These are phyloP conservation scores for Antigone vipio DNA, from an alignment of 2,113 vertebrate species.

Conservation along the genomic window DNA sequence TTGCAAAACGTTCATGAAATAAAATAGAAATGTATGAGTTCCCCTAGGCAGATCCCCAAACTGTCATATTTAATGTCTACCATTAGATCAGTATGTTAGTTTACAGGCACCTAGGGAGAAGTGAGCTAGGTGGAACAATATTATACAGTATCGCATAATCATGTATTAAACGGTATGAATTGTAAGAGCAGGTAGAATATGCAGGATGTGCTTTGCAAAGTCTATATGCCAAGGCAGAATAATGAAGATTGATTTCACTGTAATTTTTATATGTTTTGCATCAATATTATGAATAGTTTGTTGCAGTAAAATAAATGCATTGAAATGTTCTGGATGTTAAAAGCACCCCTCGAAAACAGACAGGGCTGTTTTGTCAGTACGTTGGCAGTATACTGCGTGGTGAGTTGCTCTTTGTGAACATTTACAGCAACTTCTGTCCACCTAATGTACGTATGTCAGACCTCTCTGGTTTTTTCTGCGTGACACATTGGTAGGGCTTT, in stretches of 20 bases:
- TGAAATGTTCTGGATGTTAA: background rate
- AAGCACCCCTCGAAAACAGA: background rate
- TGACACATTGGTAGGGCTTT: background rate
- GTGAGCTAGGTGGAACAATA: background rate
- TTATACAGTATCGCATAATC: background rate
- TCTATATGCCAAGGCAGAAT: background rate
- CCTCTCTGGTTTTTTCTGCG: background rate
- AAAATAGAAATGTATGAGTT: conserved; percentile 19
- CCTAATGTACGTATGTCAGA: background rate
- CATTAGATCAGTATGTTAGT: background rate
- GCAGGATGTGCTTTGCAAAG: background rate
- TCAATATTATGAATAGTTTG: background rate
- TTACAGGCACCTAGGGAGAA: background rate
- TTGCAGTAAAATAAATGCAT: background rate
- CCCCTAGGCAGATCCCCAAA: background rate
- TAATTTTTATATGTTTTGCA: background rate
- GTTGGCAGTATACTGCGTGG: background rate
- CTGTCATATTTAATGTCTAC: background rate
- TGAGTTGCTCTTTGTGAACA: background rate
- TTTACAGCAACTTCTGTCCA: background rate
- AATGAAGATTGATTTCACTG: background rate
- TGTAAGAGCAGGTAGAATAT: background rate
- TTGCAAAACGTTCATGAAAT: conserved; percentile 14
- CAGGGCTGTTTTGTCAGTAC: background rate
- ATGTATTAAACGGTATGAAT: background rate